Conservation (phyloP, 2,888 invertebrate genomes). For the Keiferia lycopersicella region DNA sequence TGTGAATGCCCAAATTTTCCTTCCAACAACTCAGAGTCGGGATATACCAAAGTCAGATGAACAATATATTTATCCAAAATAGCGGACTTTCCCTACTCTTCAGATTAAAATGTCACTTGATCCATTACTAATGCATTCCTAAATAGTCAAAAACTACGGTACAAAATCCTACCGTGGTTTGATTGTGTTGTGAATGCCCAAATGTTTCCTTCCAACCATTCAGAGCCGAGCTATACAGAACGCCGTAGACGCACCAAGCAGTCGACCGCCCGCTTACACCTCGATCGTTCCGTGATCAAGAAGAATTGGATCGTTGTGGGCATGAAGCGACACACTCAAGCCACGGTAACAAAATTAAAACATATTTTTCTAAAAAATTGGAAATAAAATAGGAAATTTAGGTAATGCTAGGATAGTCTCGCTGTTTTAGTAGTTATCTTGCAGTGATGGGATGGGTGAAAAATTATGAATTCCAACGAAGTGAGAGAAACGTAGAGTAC, state of each 20-base stretch:
- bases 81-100: too few relatives aligned
- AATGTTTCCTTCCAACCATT: background rate
- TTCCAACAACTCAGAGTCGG: too few relatives aligned
- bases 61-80: too few relatives aligned
- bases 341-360: background rate
- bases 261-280: background rate
- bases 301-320: background rate
- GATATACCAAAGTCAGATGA: too few relatives aligned
- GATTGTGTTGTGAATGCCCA: slow-evolving; percentile 10
- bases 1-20: too few relatives aligned
- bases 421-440: too few relatives aligned
- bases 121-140: background rate
- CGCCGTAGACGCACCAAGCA: slow-evolving; percentile 1
- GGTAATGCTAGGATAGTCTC: too few relatives aligned
- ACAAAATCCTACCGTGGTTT: background rate
- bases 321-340: background rate
- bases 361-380: too few relatives aligned
- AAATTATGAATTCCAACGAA: too few relatives aligned
- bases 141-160: background rate
- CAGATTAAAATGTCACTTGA: background rate
- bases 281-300: background rate
- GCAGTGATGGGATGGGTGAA: too few relatives aligned
- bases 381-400: too few relatives aligned
- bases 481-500: too few relatives aligned
- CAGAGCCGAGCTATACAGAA: slow-evolving; percentile 2